A percentile compares a stretch with the other conserved stretches of the same genome.
These are phyloP conservation scores for Trichomalopsis sarcophagae DNA, from an alignment of 1,140 invertebrate species.

Conservation along the genomic window DNA sequence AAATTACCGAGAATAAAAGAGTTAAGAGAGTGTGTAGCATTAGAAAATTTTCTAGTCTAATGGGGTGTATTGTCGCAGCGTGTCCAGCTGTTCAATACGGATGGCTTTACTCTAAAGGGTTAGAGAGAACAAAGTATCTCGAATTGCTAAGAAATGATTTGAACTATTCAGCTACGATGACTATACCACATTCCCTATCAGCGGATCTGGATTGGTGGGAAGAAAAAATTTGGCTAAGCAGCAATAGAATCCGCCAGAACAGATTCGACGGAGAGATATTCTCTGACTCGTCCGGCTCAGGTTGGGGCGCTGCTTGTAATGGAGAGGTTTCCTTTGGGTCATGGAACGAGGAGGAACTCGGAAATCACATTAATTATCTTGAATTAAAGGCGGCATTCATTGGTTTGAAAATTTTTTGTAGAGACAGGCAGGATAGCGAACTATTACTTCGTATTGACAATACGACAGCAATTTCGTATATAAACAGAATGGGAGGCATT, in stretches of 20 bases:
- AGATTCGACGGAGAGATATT: neutral
- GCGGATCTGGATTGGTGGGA: too few species aligned
- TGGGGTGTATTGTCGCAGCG: constrained; percentile 32
- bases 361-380: constrained; percentile 29
- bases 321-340: too few species aligned
- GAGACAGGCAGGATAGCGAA: constrained; percentile 54
- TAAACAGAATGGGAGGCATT: constrained; percentile 63
- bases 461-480: too few species aligned
- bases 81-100: constrained; percentile 47
- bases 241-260: constrained; percentile 7
- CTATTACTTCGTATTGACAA: constrained; percentile 67
- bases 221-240: neutral
- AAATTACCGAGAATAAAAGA: neutral
- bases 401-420: constrained; percentile 62
- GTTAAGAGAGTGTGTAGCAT: too few species aligned
- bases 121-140: constrained; percentile 30
- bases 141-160: neutral
- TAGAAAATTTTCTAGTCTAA: constrained; percentile 23
- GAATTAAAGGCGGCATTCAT: constrained; percentile 52
- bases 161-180: neutral
- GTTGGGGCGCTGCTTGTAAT: too few species aligned
- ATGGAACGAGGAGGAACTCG: neutral
- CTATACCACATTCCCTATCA: neutral
- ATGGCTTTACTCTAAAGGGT: constrained; percentile 49
- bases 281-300: too few species aligned